Evolutionary conservation across 1,140 invertebrate species (phyloP), one percentile per base, ranked within the genome.

Genomic region (Mylabris phalerata): DNA sequence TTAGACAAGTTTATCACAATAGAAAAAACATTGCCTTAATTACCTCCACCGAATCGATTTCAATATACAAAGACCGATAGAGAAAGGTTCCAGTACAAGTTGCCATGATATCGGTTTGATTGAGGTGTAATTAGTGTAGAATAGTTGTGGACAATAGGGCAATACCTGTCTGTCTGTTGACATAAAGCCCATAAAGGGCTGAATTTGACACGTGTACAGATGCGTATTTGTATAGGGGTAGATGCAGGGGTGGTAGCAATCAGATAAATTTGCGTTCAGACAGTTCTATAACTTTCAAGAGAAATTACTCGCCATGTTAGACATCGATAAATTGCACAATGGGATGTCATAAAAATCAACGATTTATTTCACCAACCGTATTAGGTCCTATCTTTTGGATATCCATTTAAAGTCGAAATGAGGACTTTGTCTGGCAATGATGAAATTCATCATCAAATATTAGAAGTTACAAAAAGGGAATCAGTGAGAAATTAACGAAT

Each of bases 51-150:
- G 1, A 19, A 19, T 19, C 19, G 19, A 19, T 19, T 19, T 19
- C 19, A 19, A 19, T 19, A 19, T 19, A 19, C 19, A 19, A 19
- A 19, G 19, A 19, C 4, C 7, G 32, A 32, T 5, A 5, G 4
- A 32, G 32, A 32, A 32, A 32, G 32, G 32, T 32, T 32, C 32
- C 32, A 32, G 32, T 32, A 32, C 32, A 32, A 32, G 32, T 32
- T 32, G 27, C 41, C 51, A 32, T 54, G 43, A 54, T 54, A 54
- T 54, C 32, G 51, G 51, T 46, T 54, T 32, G 51, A 54, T 54
- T 54, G 51, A 54, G 43, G 51, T 42, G 51, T 54, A 54, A 54
- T 54, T 54, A 54, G 51, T 54, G 51, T 45, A 45, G 42, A 54
- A 54, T 42, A 54, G 32, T 32, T 32, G 51, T 27, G 27, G 25